Conservation (phyloP, 2,888 invertebrate species). For the Margaritifera margaritifera region DNA sequence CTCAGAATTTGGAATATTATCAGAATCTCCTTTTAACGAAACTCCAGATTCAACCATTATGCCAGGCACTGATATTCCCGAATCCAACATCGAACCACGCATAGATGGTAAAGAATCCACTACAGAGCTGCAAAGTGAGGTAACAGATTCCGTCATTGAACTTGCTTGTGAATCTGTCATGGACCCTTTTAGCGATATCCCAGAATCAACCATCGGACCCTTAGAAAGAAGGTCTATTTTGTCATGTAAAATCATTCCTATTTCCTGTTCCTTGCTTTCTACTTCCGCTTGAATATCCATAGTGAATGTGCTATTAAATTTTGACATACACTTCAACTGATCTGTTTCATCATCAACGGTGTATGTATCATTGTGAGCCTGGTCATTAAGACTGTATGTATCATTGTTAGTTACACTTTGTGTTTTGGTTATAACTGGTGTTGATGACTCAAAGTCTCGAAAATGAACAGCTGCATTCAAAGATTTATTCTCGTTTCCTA, state of each 20-base stretch:
- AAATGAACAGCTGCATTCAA: conserved; percentile 37
- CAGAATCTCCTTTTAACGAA: conserved; percentile 5
- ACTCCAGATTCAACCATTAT: conserved; percentile 26
- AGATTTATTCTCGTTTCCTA: conserved; percentile 34
- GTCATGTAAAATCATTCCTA: conserved; percentile 2
- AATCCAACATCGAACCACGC: conserved; percentile 51
- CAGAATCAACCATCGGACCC: conserved; percentile 32
- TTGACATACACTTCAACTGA: conserved; percentile 14
- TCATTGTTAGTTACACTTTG: neutral
- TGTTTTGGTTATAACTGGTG: conserved; percentile 31
- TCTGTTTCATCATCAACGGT: conserved; percentile 26
- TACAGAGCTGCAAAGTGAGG: conserved; percentile 20
- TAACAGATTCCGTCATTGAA: conserved; percentile 29
- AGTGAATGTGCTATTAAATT: conserved; percentile 28
- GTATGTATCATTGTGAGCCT: conserved; percentile 46
- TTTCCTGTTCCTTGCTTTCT: conserved; percentile 3
- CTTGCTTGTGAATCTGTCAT: conserved; percentile 36
- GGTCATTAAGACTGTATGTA: conserved; percentile 10
- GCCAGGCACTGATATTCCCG: conserved; percentile 50
- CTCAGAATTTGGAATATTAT: too few species aligned
- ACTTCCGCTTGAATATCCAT: conserved; percentile 7
- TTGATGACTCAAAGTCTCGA: conserved; percentile 44
- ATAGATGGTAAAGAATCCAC: conserved; percentile 17
- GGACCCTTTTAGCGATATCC: conserved; percentile 33
- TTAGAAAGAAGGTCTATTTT: conserved; percentile 11